Evolutionary conservation across 2,888 invertebrate species (phyloP).

Genomic region (Anagyrus pseudococci): DNA sequence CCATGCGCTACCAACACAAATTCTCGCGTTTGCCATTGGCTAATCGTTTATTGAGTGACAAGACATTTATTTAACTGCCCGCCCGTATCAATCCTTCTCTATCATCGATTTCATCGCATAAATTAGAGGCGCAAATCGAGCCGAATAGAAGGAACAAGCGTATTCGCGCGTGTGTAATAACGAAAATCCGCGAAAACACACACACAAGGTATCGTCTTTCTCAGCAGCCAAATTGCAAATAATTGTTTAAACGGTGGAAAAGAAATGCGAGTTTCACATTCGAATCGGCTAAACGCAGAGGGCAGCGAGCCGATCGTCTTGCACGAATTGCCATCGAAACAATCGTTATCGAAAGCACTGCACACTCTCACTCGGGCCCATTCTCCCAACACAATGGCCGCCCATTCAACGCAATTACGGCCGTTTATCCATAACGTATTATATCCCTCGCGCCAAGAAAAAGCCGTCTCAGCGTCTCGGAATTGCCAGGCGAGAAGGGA

Average conservation of each 20-base stretch:
- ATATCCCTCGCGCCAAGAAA: background rate
- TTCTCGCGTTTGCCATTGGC: conserved; percentile 2
- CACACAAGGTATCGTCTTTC: background rate
- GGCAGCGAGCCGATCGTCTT: no score
- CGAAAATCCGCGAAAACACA: background rate
- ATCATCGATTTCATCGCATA: no score
- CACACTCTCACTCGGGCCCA: background rate
- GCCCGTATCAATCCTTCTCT: background rate
- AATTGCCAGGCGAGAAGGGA: no score
- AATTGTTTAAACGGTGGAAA: background rate
- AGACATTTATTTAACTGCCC: background rate
- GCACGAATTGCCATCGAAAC: no score
- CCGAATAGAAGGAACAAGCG: no score
- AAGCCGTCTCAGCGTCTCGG: background rate
- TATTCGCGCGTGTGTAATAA: background rate
- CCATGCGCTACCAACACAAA: background rate
- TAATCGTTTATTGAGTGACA: conserved; percentile 10
- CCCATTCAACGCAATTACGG: conserved; percentile 27
- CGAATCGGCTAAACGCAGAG: no score
- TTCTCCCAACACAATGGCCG: conserved; percentile 15
- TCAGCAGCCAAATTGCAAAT: background rate
- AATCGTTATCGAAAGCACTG: background rate
- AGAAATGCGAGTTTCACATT: no score
- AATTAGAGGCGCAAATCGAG: background rate
- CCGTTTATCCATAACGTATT: conserved; percentile 19